Evolutionary conservation across 1,140 invertebrate genomes (phyloP), one percentile per base, ranked within the genome.

Genomic region (Vanessa atalanta): DNA sequence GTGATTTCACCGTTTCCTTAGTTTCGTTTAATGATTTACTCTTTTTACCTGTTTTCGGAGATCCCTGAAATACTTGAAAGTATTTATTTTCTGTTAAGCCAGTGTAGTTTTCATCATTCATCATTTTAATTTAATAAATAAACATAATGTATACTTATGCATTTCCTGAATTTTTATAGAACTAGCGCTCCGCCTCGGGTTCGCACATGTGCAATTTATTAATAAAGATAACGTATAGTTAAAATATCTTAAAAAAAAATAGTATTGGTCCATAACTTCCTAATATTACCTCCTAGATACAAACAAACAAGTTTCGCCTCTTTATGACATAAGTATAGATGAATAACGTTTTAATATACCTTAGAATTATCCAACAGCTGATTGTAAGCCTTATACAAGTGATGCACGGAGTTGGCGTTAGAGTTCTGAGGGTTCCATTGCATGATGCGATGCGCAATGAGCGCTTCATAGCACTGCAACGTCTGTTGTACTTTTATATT

Each of bases 351-450:
- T 31, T 31, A 1, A 31, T 6, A 57, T 86, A 93, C 93, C 93
- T 94, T 94, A 16, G 84, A 88, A 57, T 92, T 93, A 6, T 94
- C 93, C n/a, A 93, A 48, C 0, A 94, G 71, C 43, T 89, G 82
- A 9, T 74, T 83, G 23, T 93, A 93, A 15, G 80, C 80, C 74
- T 94, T 94, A 31, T 89, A 93, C 13, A 95, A 77, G n/a, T 79
- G 84, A 69, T 92, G 85, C 1, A 94, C 76, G 37, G 81, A 85
- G 65, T 82, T 77, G 0, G 89, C 91, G 3, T 79, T 71, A 47
- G 84, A 31, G 16, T 85, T 93, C 0, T 80, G 76, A 0, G 60
- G 26, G 0, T 78, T 93, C 93, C 94, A 95, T 20, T 93, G 88
- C 73, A 90, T 83, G 2, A 95, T 83, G 74, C 80, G 85, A 55